These are phyloP conservation scores for Achlya flavicornis DNA, from an alignment of 2,888 invertebrate genomes.

Conservation along the genomic window DNA sequence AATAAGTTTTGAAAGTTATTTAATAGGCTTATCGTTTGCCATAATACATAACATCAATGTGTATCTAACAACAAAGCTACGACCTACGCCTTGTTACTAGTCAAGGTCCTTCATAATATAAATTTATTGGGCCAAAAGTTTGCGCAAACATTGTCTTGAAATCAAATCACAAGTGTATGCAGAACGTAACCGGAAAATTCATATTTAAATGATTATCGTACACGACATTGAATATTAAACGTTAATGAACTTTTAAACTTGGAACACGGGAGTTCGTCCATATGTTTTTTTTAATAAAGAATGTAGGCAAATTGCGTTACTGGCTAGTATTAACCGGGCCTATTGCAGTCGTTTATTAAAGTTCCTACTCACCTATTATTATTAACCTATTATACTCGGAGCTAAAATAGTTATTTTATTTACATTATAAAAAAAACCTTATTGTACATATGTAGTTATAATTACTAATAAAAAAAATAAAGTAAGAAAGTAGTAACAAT, in stretches of 20 bases:
- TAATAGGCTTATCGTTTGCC: background rate
- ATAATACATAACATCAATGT: background rate
- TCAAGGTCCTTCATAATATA: conserved; percentile 11
- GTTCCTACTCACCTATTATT: background rate
- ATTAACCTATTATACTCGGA: too few species aligned
- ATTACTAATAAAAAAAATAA: too few species aligned
- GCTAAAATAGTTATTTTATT: too few species aligned
- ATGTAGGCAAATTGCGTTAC: background rate
- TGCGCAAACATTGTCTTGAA: conserved; percentile 34
- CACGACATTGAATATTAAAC: conserved; percentile 51
- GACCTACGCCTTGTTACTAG: conserved; percentile 7
- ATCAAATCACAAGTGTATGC: conserved; percentile 30
- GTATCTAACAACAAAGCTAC: background rate
- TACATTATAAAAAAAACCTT: too few species aligned
- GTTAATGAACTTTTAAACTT: conserved; percentile 59
- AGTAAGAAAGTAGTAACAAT: conserved; percentile 32
- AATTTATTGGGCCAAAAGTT: conserved; percentile 15
- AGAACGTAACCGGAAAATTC: conserved; percentile 39
- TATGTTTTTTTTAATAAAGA: conserved; percentile 32
- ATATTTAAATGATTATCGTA: conserved; percentile 31
- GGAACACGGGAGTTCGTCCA: conserved; percentile 32
- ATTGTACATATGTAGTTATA: too few species aligned
- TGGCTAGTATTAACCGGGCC: too few species aligned
- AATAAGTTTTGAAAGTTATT: too few species aligned
- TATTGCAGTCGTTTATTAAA: too few species aligned